Evolutionary conservation across 2,888 invertebrate species (phyloP), one percentile per base, ranked within the genome.

Genomic region (Urechis unicinctus): DNA sequence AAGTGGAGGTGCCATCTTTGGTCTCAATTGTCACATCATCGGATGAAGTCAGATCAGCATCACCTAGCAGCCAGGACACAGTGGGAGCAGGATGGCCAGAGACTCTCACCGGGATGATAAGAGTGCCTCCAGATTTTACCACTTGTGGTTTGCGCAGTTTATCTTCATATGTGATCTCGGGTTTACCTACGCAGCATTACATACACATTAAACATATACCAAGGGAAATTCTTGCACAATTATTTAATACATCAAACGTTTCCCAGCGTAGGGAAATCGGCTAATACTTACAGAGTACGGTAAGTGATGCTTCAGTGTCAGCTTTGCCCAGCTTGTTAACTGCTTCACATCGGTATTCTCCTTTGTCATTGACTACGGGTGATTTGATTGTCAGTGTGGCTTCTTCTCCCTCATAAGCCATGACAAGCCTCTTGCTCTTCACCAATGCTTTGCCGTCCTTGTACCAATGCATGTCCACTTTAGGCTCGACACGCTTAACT

Each of bases 381-480:
- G 72, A 69, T 52, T 69, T 87, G 66, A 94, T 86, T 36, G 85
- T 85, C 53, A 96, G 78, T 46, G 59, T 41, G 2, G 61, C 58
- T 3, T 50, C 43, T 17, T 28, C 68, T 46, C 71, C 68, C 64
- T 85, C 84, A 69, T 86, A 88, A 1, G 83, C 83, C 28, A 84
- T 82, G 64, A 78, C 82, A 55, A 77, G 81, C 41, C 81, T 80
- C 64, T 82, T 83, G 24, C 60, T 54, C 29, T 63, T 42, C 9
- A 63, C 53, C 50, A 87, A 78, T 41, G 81, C 77, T 67, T 83
- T 83, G 41, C 83, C 84, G 69, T 88, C 84, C 72, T 84, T 86
- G 57, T 49, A 78, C 81, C 81, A 66, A 26, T 36, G 47, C 24
- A 65, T 26, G n/a, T 45, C 48, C 5, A 61, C 61, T 17, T 22